phyloP scores from a whole-genome alignment of 2,113 vertebrate species.

The Chaetops frenatus region DNA sequence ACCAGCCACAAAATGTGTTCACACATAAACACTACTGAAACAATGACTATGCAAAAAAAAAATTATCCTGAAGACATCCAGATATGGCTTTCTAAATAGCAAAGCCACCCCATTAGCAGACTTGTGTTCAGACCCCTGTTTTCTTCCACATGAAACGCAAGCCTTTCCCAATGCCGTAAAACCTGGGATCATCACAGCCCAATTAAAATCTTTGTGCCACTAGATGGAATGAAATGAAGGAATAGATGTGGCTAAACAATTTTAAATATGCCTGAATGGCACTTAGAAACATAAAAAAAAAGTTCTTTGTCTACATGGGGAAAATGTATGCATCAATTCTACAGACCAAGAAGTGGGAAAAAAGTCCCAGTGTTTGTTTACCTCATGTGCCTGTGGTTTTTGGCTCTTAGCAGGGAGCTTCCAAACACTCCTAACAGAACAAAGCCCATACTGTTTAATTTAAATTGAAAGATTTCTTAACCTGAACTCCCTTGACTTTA shows the following conservation, averaged over 20 bases:
- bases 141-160: neutral
- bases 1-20: neutral
- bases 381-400: neutral
- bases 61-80: neutral
- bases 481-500: neutral
- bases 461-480: conserved; percentile 7
- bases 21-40: neutral
- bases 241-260: neutral
- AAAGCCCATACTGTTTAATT: neutral
- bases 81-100: neutral
- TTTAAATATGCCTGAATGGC: neutral
- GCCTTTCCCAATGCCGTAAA: neutral
- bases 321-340: neutral
- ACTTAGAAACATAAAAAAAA: neutral
- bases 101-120: neutral
- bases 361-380: neutral
- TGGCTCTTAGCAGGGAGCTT: neutral
- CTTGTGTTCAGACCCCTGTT: neutral
- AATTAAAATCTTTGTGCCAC: neutral
- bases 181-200: neutral
- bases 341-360: neutral
- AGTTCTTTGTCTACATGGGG: neutral
- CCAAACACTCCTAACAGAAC: neutral
- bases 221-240: neutral
- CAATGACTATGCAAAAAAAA: neutral